Conservation (phyloP, 2,113 vertebrate species). For the Myodes glareolus region DNA sequence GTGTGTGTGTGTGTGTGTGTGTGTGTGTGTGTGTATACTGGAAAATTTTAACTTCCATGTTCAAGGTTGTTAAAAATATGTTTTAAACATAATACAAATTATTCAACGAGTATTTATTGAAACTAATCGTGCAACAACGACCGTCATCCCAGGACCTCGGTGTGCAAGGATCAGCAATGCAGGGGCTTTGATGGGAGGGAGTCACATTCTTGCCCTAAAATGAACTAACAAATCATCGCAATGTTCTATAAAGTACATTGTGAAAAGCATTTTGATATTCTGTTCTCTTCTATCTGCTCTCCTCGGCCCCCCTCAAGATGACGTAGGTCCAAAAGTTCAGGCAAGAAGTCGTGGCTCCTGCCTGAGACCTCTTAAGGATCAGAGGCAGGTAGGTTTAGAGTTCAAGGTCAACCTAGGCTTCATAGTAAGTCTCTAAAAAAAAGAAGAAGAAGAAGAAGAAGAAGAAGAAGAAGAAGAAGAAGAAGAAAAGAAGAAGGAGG, state of each 20-base stretch:
- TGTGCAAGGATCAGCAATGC: background rate
- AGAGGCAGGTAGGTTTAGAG: background rate
- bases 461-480: no score
- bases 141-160: background rate
- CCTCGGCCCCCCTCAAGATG: no score
- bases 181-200: background rate
- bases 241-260: background rate
- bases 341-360: background rate
- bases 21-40: background rate
- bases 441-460: no score
- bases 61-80: background rate
- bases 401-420: background rate
- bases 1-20: no score
- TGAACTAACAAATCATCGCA: background rate
- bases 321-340: background rate
- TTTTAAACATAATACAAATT: slow-evolving; percentile 26
- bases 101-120: slow-evolving; percentile 28
- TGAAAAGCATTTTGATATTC: background rate
- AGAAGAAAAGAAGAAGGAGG: no score
- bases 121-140: background rate
- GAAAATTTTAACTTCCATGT: background rate
- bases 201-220: background rate
- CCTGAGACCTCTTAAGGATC: background rate
- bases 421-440: background rate
- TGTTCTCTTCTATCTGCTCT: background rate